Base-by-base conservation (phyloP, 1,140 invertebrate genomes). In the Rhyzopertha dominica region DNA sequence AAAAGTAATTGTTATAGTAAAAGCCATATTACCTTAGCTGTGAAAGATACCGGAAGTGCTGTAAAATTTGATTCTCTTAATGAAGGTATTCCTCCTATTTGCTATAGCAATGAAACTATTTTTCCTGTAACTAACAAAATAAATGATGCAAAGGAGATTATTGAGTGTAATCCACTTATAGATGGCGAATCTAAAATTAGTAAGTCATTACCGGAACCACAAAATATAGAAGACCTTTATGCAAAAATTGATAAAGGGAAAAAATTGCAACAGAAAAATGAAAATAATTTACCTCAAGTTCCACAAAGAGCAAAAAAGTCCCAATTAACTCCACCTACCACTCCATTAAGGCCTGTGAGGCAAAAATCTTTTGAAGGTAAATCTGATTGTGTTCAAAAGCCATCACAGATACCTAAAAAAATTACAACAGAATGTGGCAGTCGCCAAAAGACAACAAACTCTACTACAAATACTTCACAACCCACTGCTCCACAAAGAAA, bases 161-260 rank as follows among this genome's bases (percentile, higher is more conserved):
- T 26, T 26, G 24, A 26, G n/a, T 26, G 7, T 8, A n/a, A 26
- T n/a, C n/a, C 24, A 26, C 7, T 8, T 8, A 8, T n/a, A 26
- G 7, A 26, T 8, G 24, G 24, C 7, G n/a, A 25, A 7, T 7
- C 24, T n/a, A n/a, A n/a, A n/a, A 25, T 7, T n/a, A 25, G 7
- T 25, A 25, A 25, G n/a, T 7, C 7, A 25, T 25, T 25, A 25
- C 7, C 24, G 7, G 24, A 25, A n/a, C 24, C 7, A 25, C 7
- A 25, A 14, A 47, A 41, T 8, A 18, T 50, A 1, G 49, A 49
- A 10, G 39, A 51, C 18, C 35, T 59, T 1, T 59, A 56, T 35
- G 48, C 50, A 7, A 56, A 46, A 35, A 45, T 58, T 10, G 37
- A 47, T 16, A 59, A 59, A 46, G 14, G 36, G 42, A 12, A 20